phyloP scores from a whole-genome alignment of 2,888 invertebrate genomes.

The Drosophila pullipes region DNA sequence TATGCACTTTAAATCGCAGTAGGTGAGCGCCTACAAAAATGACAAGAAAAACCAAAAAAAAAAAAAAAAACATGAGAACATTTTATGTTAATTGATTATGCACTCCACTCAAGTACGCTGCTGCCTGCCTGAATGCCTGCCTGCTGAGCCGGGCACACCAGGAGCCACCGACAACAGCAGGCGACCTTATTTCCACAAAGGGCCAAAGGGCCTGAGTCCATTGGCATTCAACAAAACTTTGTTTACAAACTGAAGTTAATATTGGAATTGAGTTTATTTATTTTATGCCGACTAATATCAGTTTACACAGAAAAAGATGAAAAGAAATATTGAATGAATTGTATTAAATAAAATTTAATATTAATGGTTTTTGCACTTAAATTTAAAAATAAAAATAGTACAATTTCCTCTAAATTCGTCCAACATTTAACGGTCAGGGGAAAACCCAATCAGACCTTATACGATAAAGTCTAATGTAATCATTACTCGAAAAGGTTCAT shows the following conservation, averaged over 20 bases:
- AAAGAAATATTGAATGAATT: neutral
- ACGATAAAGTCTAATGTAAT: neutral
- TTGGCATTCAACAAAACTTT: neutral
- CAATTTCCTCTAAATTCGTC: neutral
- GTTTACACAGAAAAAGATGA: neutral
- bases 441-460: neutral
- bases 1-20: slow-evolving; percentile 98
- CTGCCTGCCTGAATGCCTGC: slow-evolving; percentile 6
- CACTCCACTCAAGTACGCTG: slow-evolving; percentile 24
- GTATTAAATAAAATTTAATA: neutral
- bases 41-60: neutral
- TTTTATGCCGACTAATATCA: neutral
- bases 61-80: neutral
- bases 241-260: neutral
- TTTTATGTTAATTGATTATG: slow-evolving; percentile 62
- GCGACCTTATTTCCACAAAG: slow-evolving; percentile 9
- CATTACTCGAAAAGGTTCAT: neutral
- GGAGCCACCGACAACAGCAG: slow-evolving; percentile 33
- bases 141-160: neutral
- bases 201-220: neutral
- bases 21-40: slow-evolving; percentile 91
- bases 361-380: neutral
- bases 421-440: neutral
- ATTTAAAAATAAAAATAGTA: neutral
- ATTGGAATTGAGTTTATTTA: neutral